A percentile compares a stretch with the other conserved stretches of the same genome.
phyloP scores from a whole-genome alignment of 2,797 vertebrate genomes.

The Sebastes jordani region DNA sequence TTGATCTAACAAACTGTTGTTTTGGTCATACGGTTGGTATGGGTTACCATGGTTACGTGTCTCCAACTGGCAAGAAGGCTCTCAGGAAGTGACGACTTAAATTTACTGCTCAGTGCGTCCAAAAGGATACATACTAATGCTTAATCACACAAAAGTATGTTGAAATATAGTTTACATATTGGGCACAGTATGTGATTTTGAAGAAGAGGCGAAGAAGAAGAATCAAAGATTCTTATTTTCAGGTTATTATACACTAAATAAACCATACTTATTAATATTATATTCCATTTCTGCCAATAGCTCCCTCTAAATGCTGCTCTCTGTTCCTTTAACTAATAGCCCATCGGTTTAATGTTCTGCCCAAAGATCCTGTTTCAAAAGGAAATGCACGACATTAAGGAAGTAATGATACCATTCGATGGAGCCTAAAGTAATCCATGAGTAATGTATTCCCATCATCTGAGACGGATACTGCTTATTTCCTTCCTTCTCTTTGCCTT shows the following conservation, averaged over 20 bases:
- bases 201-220: background rate
- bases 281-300: background rate
- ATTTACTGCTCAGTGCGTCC: too few relatives aligned
- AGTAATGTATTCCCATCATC: conserved; percentile 22
- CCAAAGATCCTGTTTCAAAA: conserved; percentile 26
- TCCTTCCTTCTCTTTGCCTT: conserved; percentile 6
- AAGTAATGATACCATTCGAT: conserved; percentile 1
- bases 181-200: too few relatives aligned
- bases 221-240: rapidly evolving
- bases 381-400: conserved; percentile 36
- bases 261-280: background rate
- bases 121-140: too few relatives aligned
- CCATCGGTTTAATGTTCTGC: conserved; percentile 8
- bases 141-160: too few relatives aligned
- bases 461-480: background rate
- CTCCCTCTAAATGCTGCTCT: rapidly evolving
- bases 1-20: too few relatives aligned
- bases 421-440: conserved; percentile 19
- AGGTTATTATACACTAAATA: background rate
- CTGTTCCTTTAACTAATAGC: conserved; percentile 19
- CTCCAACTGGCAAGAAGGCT: too few relatives aligned
- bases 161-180: too few relatives aligned
- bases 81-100: too few relatives aligned
- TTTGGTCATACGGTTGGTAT: too few relatives aligned
- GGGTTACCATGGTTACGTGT: too few relatives aligned